Conservation (phyloP, 1,140 invertebrate species). For the Scaptomyza pallida region DNA sequence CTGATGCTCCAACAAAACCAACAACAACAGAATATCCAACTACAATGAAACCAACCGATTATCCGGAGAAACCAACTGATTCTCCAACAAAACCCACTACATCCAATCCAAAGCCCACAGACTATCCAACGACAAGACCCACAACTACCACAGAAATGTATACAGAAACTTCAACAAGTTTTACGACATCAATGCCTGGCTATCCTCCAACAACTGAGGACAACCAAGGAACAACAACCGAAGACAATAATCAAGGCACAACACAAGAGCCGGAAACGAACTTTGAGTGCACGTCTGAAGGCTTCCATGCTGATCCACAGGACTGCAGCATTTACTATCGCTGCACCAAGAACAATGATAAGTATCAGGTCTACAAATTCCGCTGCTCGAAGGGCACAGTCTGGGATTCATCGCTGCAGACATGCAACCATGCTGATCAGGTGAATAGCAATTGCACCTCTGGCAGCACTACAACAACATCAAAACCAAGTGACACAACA, state of each 20-base stretch:
- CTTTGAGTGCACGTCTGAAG: constrained; percentile 64
- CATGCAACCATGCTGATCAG: constrained; percentile 86
- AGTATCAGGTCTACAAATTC: constrained; percentile 86
- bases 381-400: constrained; percentile 87
- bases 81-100: constrained; percentile 35
- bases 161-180: constrained; percentile 24
- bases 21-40: constrained; percentile 41
- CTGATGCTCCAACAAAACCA: constrained; percentile 45
- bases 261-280: constrained; percentile 53
- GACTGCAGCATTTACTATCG: constrained; percentile 89
- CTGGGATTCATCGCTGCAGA: constrained; percentile 86
- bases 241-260: constrained; percentile 36
- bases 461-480: constrained; percentile 40
- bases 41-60: constrained; percentile 20
- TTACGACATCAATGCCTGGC: constrained; percentile 28
- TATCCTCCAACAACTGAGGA: constrained; percentile 37
- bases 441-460: constrained; percentile 74
- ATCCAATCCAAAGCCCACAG: constrained; percentile 37
- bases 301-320: constrained; percentile 71
- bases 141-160: constrained; percentile 42
- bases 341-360: constrained; percentile 86
- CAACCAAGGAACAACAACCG: constrained; percentile 36
- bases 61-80: constrained; percentile 38
- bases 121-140: constrained; percentile 17
- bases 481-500: constrained; percentile 33